Evolutionary conservation across 2,797 vertebrate genomes (phyloP).

Genomic region (Diglossa cyanea): DNA sequence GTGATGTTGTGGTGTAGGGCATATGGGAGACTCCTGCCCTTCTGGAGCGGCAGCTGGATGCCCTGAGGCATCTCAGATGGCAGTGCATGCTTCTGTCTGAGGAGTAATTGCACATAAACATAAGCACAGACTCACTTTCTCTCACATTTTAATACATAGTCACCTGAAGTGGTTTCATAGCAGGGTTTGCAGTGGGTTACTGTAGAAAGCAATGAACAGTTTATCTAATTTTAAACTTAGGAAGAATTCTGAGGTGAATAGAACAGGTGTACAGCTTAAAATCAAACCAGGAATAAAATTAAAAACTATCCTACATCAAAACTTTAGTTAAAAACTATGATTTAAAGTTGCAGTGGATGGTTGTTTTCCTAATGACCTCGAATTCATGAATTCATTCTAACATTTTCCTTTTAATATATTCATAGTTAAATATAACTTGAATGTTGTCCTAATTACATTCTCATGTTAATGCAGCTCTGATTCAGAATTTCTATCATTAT

Average conservation of each 20-base stretch:
- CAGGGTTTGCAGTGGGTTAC: background rate
- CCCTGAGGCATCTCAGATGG: background rate
- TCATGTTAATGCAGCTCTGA: slow-evolving; percentile 64
- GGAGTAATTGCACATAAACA: background rate
- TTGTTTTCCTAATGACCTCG: slow-evolving; percentile 27
- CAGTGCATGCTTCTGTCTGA: background rate
- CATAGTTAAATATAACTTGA: slow-evolving; percentile 64
- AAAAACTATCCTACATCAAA: background rate
- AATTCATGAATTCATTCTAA: slow-evolving; percentile 14
- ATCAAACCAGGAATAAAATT: background rate
- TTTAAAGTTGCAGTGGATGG: background rate
- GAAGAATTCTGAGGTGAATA: background rate
- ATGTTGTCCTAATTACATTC: slow-evolving; percentile 65
- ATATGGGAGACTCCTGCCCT: background rate
- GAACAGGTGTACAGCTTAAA: background rate
- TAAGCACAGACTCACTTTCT: background rate
- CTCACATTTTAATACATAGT: background rate
- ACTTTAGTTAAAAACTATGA: background rate
- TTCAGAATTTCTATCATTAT: slow-evolving; percentile 58
- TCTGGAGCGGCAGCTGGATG: slow-evolving; percentile 24
- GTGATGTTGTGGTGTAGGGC: background rate
- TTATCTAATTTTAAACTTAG: background rate
- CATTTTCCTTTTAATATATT: slow-evolving; percentile 54
- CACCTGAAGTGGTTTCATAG: background rate
- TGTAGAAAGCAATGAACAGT: background rate